Evolutionary conservation across 2,797 vertebrate genomes (phyloP), one percentile per base, ranked within the genome.

Genomic region (Channallabes apus): DNA sequence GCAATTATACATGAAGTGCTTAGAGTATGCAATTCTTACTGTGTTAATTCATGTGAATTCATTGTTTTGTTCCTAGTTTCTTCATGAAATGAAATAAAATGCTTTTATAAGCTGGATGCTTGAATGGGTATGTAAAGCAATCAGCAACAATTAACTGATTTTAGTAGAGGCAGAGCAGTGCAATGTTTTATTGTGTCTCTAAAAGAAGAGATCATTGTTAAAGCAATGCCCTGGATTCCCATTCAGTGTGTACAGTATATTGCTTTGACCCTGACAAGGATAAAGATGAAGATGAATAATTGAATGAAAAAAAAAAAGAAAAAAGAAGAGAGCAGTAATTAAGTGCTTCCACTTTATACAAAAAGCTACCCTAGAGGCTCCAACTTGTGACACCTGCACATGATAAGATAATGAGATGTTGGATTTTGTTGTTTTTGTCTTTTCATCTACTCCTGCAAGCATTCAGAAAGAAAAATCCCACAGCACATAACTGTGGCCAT

Each of bases 401-500:
- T 78, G 32, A 15, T 76, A 77, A 27, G 22, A 68, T 58, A n/a
- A 0, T n/a, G 32, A 56, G 17, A 68, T 78, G 46, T 78, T n/a
- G 61, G 22, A n/a, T 64, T 17, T 12, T 54, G 54, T 58, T 72
- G 54, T 75, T 75, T 76, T 64, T 59, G 32, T 84, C 32, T 75
- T 72, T 84, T 84, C 27, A 65, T 79, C 41, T 86, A 20, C 59
- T 58, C 14, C 38, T 73, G 41, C 5, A n/a, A 58, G 46, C 54
- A 86, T 35, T 68, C 46, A 1, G 64, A 72, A 82, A 1, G 69
- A 72, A 82, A 51, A 29, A 54, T 68, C 29, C 38, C 46, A 72
- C 11, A 35, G 46, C 7, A 64, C 32, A 41, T 69, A 87, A 85
- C 59, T 51, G 68, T 83, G 80, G 62, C 64, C 35, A 68, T 86